These are phyloP conservation scores for Anoplius nigerrimus DNA, from an alignment of 2,888 invertebrate genomes.

Conservation along the genomic window DNA sequence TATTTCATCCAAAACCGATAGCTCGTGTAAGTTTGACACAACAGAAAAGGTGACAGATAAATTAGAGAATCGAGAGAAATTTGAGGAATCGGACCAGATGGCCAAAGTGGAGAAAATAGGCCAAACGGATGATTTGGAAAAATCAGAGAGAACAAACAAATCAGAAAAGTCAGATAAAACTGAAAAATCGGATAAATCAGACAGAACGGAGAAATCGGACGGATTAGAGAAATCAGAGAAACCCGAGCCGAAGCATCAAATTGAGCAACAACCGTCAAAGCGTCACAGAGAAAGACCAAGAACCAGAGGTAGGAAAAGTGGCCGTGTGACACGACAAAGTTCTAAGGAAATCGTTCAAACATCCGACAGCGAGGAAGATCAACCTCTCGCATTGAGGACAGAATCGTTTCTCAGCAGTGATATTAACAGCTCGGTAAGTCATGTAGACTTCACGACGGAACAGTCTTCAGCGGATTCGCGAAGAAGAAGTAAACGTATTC, in stretches of 20 bases:
- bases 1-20: too few species aligned
- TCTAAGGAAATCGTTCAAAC: constrained; percentile 45
- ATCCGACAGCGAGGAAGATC: constrained; percentile 65
- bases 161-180: not conserved
- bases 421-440: constrained; percentile 13
- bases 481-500: constrained; percentile 59
- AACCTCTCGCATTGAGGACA: constrained; percentile 51
- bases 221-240: constrained; percentile 17
- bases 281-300: constrained; percentile 19
- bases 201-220: not conserved
- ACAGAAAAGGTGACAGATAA: not conserved
- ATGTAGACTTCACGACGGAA: constrained; percentile 39
- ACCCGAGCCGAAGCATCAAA: constrained; percentile 4
- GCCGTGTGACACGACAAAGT: constrained; percentile 27
- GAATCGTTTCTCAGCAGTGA: constrained; percentile 31
- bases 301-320: constrained; percentile 2
- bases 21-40: not conserved
- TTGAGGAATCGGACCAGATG: too few species aligned
- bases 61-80: not conserved
- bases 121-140: not conserved
- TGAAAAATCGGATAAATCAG: too few species aligned
- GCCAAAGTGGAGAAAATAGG: not conserved
- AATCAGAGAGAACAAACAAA: not conserved
- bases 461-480: constrained; percentile 43
- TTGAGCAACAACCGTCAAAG: constrained; percentile 26